Evolutionary conservation across 2,113 vertebrate species (phyloP), one percentile per base, ranked within the genome.

Genomic region (Ursus arctos): DNA sequence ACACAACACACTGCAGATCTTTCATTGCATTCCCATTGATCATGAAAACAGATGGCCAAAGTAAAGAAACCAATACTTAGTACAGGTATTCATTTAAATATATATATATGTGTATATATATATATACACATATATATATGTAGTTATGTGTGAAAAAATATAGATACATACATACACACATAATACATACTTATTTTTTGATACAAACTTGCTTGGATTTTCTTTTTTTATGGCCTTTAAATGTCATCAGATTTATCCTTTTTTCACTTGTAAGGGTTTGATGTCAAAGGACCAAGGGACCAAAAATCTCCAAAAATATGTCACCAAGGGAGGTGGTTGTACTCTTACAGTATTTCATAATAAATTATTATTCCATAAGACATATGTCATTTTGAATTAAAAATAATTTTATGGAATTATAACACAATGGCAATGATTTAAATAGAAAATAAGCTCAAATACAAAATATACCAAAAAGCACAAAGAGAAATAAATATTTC

Each of bases 251-350:
- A 16, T 43, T 90, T 94, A 94, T 92, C 77, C 21, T 89, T 93
- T 55, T 8, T 65, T 95, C 18, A 49, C 96, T 97, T 98, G n/a
- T 91, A 92, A 93, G 63, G 90, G 67, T 4, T 79, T 85, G 36
- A 63, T 95, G 4, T 13, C 69, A 55, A 74, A 86, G 63, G 80
- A 33, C 0, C n/a, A 4, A 79, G 16, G 0, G 33, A 10, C 47
- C 12, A 55, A 10, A 1, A 77, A 26, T 88, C 67, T 95, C 74
- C 71, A 77, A 95, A 77, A 83, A 87, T 57, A 49, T 69, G 14
- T 92, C 76, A 74, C 6, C n/a, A 28, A 85, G 3, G 5, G 1
- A 43, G 21, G 28, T 65, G 21, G 6, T 2, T 33, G 1, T 43
- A 79, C 0, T n/a, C 7, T 6, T 57, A 33, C 1, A 76, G 1